Conservation (phyloP, 2,797 vertebrate genomes). For the Anableps anableps region DNA sequence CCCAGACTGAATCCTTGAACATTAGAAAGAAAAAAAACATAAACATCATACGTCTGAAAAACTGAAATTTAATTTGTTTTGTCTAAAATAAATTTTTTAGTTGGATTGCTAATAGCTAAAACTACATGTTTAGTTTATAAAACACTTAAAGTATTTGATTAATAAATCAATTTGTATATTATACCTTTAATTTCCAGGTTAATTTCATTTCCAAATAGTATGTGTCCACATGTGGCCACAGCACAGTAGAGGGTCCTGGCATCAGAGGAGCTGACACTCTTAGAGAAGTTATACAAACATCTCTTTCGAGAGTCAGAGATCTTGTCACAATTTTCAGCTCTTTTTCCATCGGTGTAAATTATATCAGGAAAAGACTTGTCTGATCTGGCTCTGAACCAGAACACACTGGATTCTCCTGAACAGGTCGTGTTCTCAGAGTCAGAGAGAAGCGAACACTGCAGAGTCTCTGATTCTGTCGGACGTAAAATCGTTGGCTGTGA, state of each 20-base stretch:
- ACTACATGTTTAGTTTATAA: too few relatives aligned
- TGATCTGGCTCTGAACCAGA: not conserved
- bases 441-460: not conserved
- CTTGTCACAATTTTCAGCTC: conserved; percentile 1
- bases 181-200: conserved; percentile 8
- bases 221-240: conserved; percentile 57
- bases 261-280: conserved; percentile 36
- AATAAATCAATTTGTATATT: not conserved
- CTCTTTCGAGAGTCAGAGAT: conserved; percentile 11
- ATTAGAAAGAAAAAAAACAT: not conserved
- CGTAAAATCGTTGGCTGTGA: not conserved
- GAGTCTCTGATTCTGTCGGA: too few relatives aligned
- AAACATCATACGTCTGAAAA: not conserved
- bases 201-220: conserved; percentile 50
- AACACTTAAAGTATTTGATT: not conserved
- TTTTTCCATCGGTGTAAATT: conserved; percentile 24
- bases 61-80: too few relatives aligned
- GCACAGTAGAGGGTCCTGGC: conserved; percentile 55
- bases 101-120: too few relatives aligned
- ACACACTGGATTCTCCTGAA: conserved; percentile 1
- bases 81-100: too few relatives aligned
- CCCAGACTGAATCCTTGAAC: not conserved
- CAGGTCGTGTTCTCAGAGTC: not conserved
- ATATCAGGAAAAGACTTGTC: not conserved
- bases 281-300: conserved; percentile 43